These are phyloP conservation scores for Ictalurus punctatus DNA, from an alignment of 2,113 vertebrate species.

Conservation along the genomic window DNA sequence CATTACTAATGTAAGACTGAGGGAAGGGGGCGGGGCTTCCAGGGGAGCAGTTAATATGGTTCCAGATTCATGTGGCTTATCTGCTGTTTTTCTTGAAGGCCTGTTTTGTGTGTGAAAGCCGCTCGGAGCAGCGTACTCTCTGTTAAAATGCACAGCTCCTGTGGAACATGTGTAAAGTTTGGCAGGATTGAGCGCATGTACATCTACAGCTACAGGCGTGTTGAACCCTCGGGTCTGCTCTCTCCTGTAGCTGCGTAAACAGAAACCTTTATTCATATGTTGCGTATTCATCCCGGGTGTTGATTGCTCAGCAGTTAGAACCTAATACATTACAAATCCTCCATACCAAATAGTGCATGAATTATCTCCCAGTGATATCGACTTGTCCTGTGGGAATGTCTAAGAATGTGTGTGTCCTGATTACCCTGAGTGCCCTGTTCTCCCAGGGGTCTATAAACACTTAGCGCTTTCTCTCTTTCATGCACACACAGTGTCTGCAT, in stretches of 20 bases:
- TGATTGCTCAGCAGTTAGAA: neutral
- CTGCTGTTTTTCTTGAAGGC: too few relatives aligned
- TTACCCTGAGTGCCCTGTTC: conserved; percentile 67
- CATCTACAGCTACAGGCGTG: neutral
- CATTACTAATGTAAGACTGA: too few relatives aligned
- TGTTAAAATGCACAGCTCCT: neutral
- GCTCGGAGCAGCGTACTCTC: neutral
- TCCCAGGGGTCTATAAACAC: conserved; percentile 58
- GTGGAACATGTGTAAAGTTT: too few relatives aligned
- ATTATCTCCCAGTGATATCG: neutral
- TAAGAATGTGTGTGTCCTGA: conserved; percentile 26
- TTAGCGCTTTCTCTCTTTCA: neutral
- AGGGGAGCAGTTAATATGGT: too few relatives aligned
- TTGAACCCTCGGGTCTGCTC: neutral
- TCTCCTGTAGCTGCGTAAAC: neutral
- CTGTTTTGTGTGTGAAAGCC: too few relatives aligned
- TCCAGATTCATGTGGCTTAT: too few relatives aligned
- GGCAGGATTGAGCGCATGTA: neutral
- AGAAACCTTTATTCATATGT: too few relatives aligned
- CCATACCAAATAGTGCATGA: neutral
- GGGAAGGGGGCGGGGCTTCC: too few relatives aligned
- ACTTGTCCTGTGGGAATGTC: neutral
- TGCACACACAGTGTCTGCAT: conserved; percentile 41
- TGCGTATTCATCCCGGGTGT: neutral
- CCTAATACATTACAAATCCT: neutral